Conservation (phyloP, 35 echinoderm and acorn worm genomes). For the Strongylocentrotus purpuratus region DNA sequence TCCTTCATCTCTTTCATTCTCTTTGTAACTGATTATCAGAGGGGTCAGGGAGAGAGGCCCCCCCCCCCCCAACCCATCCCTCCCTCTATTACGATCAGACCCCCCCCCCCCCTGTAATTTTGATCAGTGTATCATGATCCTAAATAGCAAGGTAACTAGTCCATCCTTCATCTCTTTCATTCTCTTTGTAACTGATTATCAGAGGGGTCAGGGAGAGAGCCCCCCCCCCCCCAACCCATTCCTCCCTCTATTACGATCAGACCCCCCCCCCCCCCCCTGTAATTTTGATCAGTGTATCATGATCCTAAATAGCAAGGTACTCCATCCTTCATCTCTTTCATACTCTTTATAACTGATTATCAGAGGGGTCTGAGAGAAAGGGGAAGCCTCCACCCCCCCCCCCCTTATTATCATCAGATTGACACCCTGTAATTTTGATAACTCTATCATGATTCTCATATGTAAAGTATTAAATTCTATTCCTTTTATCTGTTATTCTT, state of each 20-base stretch:
- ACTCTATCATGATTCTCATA: no score
- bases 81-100: no score
- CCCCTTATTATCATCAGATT: no score
- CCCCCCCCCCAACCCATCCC: no score
- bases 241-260: no score
- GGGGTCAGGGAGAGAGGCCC: not conserved
- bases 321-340: not conserved
- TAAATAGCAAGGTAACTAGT: slow-evolving; percentile 72
- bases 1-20: not conserved
- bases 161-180: not conserved
- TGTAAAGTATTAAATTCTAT: no score
- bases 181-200: not conserved
- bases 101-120: no score
- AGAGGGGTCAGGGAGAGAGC: not conserved
- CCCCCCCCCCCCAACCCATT: no score
- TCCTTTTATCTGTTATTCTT: no score
- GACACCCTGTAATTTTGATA: no score
- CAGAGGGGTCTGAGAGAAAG: not conserved
- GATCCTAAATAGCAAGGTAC: slow-evolving; percentile 86
- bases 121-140: slow-evolving; percentile 99
- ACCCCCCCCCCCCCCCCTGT: no score
- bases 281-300: slow-evolving; percentile 99
- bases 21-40: not conserved
- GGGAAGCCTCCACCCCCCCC: not conserved
- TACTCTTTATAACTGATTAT: not conserved